A percentile compares a stretch with the other conserved stretches of the same genome.
Evolutionary conservation across 2,797 vertebrate species (phyloP).

Genomic region (Halcyon chelicuti): DNA sequence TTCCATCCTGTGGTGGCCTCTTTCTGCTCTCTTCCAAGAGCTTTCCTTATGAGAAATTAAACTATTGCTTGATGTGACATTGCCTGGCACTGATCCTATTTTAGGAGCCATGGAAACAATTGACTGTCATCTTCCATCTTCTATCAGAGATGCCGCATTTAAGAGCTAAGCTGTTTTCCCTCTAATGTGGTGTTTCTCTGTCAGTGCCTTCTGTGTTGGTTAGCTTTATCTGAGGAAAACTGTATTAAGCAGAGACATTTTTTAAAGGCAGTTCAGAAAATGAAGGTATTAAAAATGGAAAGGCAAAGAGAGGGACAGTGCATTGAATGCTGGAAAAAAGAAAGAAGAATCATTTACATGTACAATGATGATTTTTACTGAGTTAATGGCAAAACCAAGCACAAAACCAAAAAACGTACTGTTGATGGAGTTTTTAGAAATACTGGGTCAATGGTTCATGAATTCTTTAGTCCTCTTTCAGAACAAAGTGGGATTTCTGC

Average conservation of each 20-base stretch:
- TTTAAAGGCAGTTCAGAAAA: neutral
- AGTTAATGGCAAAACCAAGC: neutral
- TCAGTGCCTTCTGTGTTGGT: neutral
- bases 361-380: neutral
- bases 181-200: neutral
- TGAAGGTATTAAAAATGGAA: neutral
- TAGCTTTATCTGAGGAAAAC: constrained; percentile 11
- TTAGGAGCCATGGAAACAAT: neutral
- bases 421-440: neutral
- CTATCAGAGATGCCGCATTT: neutral
- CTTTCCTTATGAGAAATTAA: neutral
- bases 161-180: neutral
- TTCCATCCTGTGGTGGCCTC: neutral
- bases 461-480: neutral
- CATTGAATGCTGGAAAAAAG: neutral
- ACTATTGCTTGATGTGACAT: neutral
- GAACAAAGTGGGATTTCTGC: neutral
- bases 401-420: neutral
- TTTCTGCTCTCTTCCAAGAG: neutral
- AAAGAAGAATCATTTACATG: neutral
- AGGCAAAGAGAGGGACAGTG: neutral
- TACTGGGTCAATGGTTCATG: neutral
- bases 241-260: neutral
- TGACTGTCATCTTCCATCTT: neutral
- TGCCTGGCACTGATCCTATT: neutral